phyloP scores from a whole-genome alignment of 2,113 vertebrate genomes.

The Fregetta grallaria region DNA sequence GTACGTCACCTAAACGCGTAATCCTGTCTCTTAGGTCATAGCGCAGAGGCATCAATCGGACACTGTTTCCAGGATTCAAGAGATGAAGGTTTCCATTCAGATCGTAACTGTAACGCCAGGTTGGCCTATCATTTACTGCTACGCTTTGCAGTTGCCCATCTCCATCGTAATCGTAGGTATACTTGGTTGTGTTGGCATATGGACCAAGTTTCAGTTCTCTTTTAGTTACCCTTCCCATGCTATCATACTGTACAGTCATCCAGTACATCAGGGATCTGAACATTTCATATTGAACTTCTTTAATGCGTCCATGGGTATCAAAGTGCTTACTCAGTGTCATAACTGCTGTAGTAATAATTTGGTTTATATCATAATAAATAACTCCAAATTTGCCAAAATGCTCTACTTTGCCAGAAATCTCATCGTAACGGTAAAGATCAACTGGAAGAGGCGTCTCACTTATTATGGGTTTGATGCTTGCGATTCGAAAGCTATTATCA shows the following conservation, averaged over 20 bases:
- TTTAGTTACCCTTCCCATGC: slow-evolving; percentile 96
- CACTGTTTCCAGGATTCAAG: slow-evolving; percentile 92
- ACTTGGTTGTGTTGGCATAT: slow-evolving; percentile 97
- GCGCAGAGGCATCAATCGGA: slow-evolving; percentile 90
- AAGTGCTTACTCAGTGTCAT: slow-evolving; percentile 99
- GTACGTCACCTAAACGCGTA: slow-evolving; percentile 92
- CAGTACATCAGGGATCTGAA: slow-evolving; percentile 99
- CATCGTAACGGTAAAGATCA: slow-evolving; percentile 96
- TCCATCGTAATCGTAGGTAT: slow-evolving; percentile 96
- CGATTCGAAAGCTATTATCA: slow-evolving; percentile 97
- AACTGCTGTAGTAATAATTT: slow-evolving; percentile 97
- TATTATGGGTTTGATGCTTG: slow-evolving; percentile 97
- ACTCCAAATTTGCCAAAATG: slow-evolving; percentile 99
- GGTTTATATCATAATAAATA: slow-evolving; percentile 99
- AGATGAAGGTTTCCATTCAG: slow-evolving; percentile 96
- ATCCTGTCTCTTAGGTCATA: slow-evolving; percentile 96
- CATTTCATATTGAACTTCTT: slow-evolving; percentile 98
- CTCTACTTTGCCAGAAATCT: slow-evolving; percentile 98
- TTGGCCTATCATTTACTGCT: slow-evolving; percentile 95
- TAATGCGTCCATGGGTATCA: slow-evolving; percentile 96
- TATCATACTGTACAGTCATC: slow-evolving; percentile 99
- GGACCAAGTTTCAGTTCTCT: slow-evolving; percentile 97
- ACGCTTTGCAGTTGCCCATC: slow-evolving; percentile 96
- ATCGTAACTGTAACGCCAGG: slow-evolving; percentile 99
- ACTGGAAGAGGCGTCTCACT: slow-evolving; percentile 96